Evolutionary conservation across 2,797 vertebrate species (phyloP), one percentile per base, ranked within the genome.

Genomic region (Tangara arthus): DNA sequence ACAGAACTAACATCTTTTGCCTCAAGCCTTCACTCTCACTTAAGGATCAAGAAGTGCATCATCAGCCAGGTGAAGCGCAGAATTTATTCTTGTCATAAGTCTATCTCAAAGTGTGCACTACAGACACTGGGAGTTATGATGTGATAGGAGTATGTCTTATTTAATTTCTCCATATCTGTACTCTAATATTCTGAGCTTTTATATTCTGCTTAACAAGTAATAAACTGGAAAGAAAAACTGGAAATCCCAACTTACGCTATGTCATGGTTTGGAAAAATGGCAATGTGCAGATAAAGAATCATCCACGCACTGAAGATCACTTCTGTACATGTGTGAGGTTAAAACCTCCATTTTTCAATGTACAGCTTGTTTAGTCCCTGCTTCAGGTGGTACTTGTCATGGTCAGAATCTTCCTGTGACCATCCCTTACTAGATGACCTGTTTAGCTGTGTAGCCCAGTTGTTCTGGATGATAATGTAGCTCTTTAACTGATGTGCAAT

Each of bases 151-250:
- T 87, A 65, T 4, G 11, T 35, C 53, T 50, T 55, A 53, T 80
- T 91, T 82, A 55, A 90, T 93, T 95, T 82, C 27, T 78, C 34
- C 53, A 21, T 28, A 71, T 26, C 83, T 85, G 34, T 79, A 57
- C 53, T 80, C 39, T 47, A 65, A 55, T 61, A 82, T 72, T 78
- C 23, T 82, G 34, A 77, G 64, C 1, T 88, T 91, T 89, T 63
- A 75, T 66, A 78, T 63, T 55, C 82, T 75, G 71, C 35, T 53
- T 91, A 87, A 91, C 73, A 92, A 90, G 37, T 11, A n/a, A 55
- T 55, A n/a, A 55, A 55, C 53, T n/a, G 32, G 32, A 14, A 55
- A 81, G 34, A 77, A 94, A 68, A 90, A 59, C 7, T 37, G 20
- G 1, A 92, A 94, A 42, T 57, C 37, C 12, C n/a, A 71, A 69